A percentile compares a stretch with the other conserved stretches of the same genome.
phyloP scores from a whole-genome alignment of 2,888 invertebrate genomes.

The Pegoplata infirma region DNA sequence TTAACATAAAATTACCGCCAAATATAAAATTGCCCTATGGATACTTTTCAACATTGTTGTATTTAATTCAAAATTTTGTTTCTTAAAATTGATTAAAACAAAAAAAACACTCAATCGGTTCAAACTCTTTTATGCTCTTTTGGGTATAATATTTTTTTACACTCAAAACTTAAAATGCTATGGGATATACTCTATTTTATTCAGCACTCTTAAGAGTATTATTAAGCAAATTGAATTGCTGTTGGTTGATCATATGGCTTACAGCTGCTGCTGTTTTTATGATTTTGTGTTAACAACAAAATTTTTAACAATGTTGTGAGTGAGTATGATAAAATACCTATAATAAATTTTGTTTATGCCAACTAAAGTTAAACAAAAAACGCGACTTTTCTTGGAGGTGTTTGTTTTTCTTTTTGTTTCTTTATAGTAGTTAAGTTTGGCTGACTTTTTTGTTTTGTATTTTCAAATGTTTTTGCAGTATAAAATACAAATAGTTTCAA shows the following conservation, averaged over 20 bases:
- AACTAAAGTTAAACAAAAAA: slow-evolving; percentile 15
- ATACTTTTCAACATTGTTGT: neutral
- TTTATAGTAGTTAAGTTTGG: slow-evolving; percentile 24
- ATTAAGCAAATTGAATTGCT: neutral
- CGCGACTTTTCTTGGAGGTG: slow-evolving; percentile 50
- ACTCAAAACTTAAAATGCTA: neutral
- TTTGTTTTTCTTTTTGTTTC: slow-evolving; percentile 43
- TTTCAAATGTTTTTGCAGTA: slow-evolving; percentile 68
- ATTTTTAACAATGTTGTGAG: slow-evolving; percentile 39
- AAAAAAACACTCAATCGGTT: slow-evolving; percentile 1
- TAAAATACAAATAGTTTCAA: slow-evolving; percentile 75
- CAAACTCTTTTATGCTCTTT: neutral
- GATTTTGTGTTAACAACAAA: slow-evolving; percentile 26
- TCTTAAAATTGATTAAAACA: neutral
- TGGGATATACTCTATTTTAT: slow-evolving; percentile 17
- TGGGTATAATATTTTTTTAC: neutral
- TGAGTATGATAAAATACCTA: no score
- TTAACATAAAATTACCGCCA: no score
- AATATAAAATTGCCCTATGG: neutral
- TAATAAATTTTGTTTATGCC: slow-evolving; percentile 54
- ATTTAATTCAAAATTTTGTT: neutral
- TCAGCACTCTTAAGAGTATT: slow-evolving; percentile 31
- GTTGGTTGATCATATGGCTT: no score
- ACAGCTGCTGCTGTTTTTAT: slow-evolving; percentile 14
- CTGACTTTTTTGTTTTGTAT: no score